These are phyloP conservation scores for Venturia canescens DNA, from an alignment of 1,140 invertebrate species.

Conservation along the genomic window DNA sequence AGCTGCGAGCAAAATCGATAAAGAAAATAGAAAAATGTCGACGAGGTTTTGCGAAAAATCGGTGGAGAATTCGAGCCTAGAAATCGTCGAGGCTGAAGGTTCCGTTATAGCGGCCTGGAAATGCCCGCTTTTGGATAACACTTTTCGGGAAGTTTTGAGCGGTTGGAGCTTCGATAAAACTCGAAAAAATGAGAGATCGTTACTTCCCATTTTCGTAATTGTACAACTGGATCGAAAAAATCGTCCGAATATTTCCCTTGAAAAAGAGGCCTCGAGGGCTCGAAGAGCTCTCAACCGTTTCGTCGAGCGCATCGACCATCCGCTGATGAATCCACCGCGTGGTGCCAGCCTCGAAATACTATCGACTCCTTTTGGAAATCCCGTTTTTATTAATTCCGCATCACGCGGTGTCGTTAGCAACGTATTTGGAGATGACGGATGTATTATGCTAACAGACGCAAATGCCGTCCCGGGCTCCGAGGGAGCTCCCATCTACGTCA, in stretches of 20 bases:
- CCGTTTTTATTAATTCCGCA: slow-evolving; percentile 78
- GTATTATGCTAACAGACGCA: slow-evolving; percentile 79
- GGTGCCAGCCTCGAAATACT: slow-evolving; percentile 72
- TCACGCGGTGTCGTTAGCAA: slow-evolving; percentile 79
- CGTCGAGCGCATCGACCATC: neutral
- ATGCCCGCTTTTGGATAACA: slow-evolving; percentile 75
- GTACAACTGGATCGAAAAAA: slow-evolving; percentile 55
- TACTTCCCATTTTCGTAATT: slow-evolving; percentile 76
- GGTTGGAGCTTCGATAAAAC: slow-evolving; percentile 77
- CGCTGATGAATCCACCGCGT: slow-evolving; percentile 51
- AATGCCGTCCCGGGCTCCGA: slow-evolving; percentile 79
- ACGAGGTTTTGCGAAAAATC: neutral
- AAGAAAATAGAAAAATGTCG: neutral
- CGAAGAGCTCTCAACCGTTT: slow-evolving; percentile 52
- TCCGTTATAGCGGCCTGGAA: slow-evolving; percentile 69
- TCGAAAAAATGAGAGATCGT: slow-evolving; percentile 68
- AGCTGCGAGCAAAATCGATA: neutral
- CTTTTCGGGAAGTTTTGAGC: slow-evolving; percentile 73
- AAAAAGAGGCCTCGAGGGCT: slow-evolving; percentile 6
- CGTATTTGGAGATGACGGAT: slow-evolving; percentile 75
- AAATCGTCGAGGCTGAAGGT: slow-evolving; percentile 49
- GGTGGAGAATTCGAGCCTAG: neutral
- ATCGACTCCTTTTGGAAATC: slow-evolving; percentile 78
- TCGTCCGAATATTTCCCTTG: neutral
- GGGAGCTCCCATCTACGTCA: slow-evolving; percentile 78